Evolutionary conservation across 2,797 vertebrate genomes (phyloP).

Genomic region (Percopsis omiscomaycus): DNA sequence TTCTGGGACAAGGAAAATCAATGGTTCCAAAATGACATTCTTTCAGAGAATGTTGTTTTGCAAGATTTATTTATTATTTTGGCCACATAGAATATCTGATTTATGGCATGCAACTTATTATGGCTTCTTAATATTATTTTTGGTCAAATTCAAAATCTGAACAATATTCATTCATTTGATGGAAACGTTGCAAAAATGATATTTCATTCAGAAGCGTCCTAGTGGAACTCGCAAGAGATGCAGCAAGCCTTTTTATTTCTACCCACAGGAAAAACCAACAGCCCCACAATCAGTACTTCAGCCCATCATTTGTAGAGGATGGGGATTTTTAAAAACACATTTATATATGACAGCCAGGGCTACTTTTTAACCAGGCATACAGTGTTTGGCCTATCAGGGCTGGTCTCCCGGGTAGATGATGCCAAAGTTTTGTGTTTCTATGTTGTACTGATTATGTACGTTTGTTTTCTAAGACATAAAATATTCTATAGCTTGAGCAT

Average conservation of each 20-base stretch:
- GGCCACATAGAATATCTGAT: constrained; percentile 10
- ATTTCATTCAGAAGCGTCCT: constrained; percentile 19
- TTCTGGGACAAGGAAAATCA: constrained; percentile 16
- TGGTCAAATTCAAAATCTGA: constrained; percentile 20
- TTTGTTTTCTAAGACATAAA: constrained; percentile 22
- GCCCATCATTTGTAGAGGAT: constrained; percentile 26
- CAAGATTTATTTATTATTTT: constrained; percentile 9
- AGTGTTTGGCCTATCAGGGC: constrained; percentile 51
- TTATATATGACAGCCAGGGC: constrained; percentile 56
- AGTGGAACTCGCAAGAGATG: constrained; percentile 18
- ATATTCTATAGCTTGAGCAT: constrained; percentile 14
- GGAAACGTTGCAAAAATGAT: too few relatives aligned
- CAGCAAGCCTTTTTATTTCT: constrained; percentile 23
- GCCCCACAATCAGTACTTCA: constrained; percentile 41
- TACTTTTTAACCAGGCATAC: constrained; percentile 50
- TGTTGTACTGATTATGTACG: constrained; percentile 21
- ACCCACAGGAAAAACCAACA: constrained; percentile 8
- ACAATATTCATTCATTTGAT: constrained; percentile 15
- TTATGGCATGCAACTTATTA: constrained; percentile 25
- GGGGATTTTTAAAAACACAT: constrained; percentile 46
- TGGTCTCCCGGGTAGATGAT: constrained; percentile 59
- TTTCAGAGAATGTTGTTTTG: constrained; percentile 24
- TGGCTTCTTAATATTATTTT: background rate
- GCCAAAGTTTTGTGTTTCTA: constrained; percentile 43
- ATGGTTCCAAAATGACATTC: constrained; percentile 1